Evolutionary conservation across 2,888 invertebrate species (phyloP).

Genomic region (Tinea trinotella): DNA sequence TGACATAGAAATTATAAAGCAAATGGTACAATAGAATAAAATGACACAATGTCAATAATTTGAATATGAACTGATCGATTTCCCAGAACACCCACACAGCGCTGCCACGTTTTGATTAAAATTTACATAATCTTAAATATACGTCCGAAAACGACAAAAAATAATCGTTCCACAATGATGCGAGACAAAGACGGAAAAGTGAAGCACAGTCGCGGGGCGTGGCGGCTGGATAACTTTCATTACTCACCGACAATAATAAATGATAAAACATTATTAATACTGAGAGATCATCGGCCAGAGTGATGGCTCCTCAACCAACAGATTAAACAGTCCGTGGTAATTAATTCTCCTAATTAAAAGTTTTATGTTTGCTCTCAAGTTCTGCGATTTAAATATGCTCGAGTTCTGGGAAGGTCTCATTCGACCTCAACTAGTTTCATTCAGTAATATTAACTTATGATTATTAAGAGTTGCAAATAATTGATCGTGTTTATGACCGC

Average conservation of each 20-base stretch:
- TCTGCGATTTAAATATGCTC: neutral
- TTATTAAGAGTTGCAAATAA: too few relatives aligned
- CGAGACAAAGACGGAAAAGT: conserved; percentile 66
- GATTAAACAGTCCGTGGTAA: conserved; percentile 59
- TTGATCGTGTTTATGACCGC: too few relatives aligned
- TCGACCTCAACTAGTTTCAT: neutral
- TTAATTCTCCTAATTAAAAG: conserved; percentile 67
- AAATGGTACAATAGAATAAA: neutral
- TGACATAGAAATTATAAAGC: neutral
- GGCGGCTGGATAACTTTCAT: conserved; percentile 61
- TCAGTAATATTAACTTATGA: too few relatives aligned
- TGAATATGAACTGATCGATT: conserved; percentile 14
- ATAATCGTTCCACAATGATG: conserved; percentile 32
- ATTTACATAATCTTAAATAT: conserved; percentile 42
- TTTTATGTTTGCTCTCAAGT: conserved; percentile 33
- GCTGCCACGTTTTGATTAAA: conserved; percentile 26
- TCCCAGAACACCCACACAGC: conserved; percentile 20
- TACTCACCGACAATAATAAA: conserved; percentile 68
- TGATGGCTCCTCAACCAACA: conserved; percentile 47
- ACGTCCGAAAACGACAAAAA: conserved; percentile 40
- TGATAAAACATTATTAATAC: conserved; percentile 73
- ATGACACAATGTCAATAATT: conserved; percentile 3
- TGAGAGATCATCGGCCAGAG: conserved; percentile 49
- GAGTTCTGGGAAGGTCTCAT: conserved; percentile 12
- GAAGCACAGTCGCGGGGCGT: conserved; percentile 59